Evolutionary conservation across 2,888 invertebrate genomes (phyloP).

Genomic region (Agelastica alni): DNA sequence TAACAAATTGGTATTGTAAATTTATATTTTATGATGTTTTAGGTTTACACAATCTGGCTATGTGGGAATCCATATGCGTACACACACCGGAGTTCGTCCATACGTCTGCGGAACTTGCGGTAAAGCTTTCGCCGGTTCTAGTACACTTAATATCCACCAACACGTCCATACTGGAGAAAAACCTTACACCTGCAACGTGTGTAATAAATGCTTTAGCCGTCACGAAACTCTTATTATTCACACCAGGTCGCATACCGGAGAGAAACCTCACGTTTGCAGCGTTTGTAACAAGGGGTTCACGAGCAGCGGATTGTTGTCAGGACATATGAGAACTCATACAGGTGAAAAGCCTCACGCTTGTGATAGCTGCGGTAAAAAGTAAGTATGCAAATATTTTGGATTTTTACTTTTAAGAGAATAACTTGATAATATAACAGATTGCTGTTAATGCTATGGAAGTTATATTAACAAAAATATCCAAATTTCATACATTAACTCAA

Average conservation of each 20-base stretch:
- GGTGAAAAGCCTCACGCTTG: constrained; percentile 55
- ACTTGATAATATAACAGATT: too few species aligned
- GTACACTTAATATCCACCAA: constrained; percentile 55
- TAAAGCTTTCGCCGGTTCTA: constrained; percentile 57
- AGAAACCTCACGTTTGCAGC: constrained; percentile 53
- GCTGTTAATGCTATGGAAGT: too few species aligned
- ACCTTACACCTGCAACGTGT: constrained; percentile 53
- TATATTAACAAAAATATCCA: too few species aligned
- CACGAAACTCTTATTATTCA: constrained; percentile 56
- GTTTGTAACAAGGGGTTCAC: constrained; percentile 54
- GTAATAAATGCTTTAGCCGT: constrained; percentile 54
- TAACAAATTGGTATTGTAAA: too few species aligned
- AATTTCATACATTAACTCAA: too few species aligned
- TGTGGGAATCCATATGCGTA: constrained; percentile 57
- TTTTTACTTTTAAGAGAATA: too few species aligned
- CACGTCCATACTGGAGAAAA: constrained; percentile 56
- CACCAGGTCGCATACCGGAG: constrained; percentile 54
- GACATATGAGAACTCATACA: constrained; percentile 56
- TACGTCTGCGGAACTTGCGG: constrained; percentile 56
- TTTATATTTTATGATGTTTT: too few species aligned
- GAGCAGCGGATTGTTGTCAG: constrained; percentile 54
- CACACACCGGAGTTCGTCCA: constrained; percentile 56
- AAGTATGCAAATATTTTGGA: too few species aligned
- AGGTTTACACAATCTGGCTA: constrained; percentile 58
- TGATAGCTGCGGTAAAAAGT: constrained; percentile 54